Conservation (phyloP, 1,140 invertebrate species). For the Adoxophyes honmai region DNA sequence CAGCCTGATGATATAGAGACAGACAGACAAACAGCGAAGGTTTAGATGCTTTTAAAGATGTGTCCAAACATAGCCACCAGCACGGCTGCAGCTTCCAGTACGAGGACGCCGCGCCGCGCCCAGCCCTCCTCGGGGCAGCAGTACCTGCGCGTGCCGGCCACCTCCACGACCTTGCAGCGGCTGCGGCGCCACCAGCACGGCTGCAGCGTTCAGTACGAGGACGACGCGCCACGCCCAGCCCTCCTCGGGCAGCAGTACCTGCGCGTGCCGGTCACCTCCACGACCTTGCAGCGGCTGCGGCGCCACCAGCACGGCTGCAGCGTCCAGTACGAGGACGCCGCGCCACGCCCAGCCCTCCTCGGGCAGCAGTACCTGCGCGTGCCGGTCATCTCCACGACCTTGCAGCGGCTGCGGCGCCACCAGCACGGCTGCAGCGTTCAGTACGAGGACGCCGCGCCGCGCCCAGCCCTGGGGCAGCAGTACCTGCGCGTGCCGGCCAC, state of each 20-base stretch:
- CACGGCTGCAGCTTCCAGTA: slow-evolving; percentile 92
- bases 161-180: slow-evolving; percentile 90
- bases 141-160: slow-evolving; percentile 87
- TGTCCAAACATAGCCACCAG: too few species aligned
- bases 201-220: slow-evolving; percentile 91
- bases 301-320: slow-evolving; percentile 92
- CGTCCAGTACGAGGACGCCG: slow-evolving; percentile 91
- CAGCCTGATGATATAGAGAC: too few species aligned
- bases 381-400: slow-evolving; percentile 89
- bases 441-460: slow-evolving; percentile 89
- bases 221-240: slow-evolving; percentile 91
- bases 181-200: slow-evolving; percentile 90
- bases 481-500: slow-evolving; percentile 87
- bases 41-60: too few species aligned
- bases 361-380: slow-evolving; percentile 86
- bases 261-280: slow-evolving; percentile 88
- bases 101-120: slow-evolving; percentile 87
- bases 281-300: slow-evolving; percentile 87
- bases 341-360: slow-evolving; percentile 92
- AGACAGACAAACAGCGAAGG: too few species aligned
- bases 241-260: slow-evolving; percentile 90
- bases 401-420: slow-evolving; percentile 89
- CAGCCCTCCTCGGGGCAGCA: too few species aligned
- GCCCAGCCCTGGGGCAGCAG: too few species aligned
- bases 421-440: slow-evolving; percentile 92